Conservation (phyloP, 2,113 vertebrate species). For the Corapipo altera region DNA sequence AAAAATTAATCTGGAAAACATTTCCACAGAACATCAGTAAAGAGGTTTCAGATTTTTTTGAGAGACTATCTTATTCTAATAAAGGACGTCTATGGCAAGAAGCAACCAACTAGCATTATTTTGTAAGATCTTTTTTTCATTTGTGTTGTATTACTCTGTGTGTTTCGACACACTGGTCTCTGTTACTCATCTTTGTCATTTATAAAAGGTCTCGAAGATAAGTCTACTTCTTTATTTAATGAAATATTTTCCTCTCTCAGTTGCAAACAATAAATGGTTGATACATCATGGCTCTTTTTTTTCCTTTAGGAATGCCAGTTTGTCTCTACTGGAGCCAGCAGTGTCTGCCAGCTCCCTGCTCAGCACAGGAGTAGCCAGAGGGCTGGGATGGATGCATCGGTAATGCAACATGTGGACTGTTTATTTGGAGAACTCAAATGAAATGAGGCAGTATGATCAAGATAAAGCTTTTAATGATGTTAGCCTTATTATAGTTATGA, state of each 20-base stretch:
- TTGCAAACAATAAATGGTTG: neutral
- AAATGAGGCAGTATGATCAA: slow-evolving; percentile 28
- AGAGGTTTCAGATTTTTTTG: neutral
- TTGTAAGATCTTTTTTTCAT: neutral
- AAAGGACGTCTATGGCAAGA: neutral
- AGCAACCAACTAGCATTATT: neutral
- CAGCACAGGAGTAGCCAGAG: neutral
- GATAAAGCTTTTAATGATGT: slow-evolving; percentile 48
- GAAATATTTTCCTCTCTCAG: neutral
- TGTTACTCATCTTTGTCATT: neutral
- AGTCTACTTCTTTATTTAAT: neutral
- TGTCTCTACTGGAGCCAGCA: neutral
- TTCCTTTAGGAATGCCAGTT: neutral
- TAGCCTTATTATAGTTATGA: slow-evolving; percentile 36
- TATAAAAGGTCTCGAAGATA: neutral
- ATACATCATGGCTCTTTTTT: neutral
- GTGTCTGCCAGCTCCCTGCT: neutral
- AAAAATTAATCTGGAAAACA: neutral
- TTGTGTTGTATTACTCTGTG: neutral
- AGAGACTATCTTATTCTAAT: neutral
- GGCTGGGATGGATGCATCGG: neutral
- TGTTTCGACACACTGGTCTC: neutral
- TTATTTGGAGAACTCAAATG: neutral
- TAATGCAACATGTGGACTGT: neutral
- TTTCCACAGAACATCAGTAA: neutral